These are phyloP conservation scores for Ophion ellenae DNA, from an alignment of 2,888 invertebrate genomes.

Conservation along the genomic window DNA sequence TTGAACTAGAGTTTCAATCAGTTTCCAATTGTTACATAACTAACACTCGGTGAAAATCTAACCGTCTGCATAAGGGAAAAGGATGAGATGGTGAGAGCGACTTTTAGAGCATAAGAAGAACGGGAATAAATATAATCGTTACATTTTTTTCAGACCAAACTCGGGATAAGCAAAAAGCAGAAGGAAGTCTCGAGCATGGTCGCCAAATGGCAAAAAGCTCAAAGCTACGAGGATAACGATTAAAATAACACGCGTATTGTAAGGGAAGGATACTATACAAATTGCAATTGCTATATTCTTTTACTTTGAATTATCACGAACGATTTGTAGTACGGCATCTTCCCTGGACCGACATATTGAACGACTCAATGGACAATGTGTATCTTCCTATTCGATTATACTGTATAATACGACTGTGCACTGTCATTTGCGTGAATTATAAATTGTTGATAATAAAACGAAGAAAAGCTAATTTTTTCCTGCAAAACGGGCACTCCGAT, in stretches of 20 bases:
- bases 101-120: conserved; percentile 6
- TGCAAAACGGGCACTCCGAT: background rate
- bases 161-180: conserved; percentile 88
- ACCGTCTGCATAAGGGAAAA: no score
- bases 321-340: conserved; percentile 18
- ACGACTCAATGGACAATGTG: conserved; percentile 20
- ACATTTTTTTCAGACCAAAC: conserved; percentile 83
- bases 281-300: conserved; percentile 52
- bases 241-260: conserved; percentile 21
- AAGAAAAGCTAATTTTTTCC: background rate
- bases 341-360: conserved; percentile 18
- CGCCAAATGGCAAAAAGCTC: conserved; percentile 90
- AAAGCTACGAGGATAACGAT: conserved; percentile 81
- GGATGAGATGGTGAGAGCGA: background rate
- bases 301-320: conserved; percentile 43
- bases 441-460: conserved; percentile 52
- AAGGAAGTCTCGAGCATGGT: conserved; percentile 89
- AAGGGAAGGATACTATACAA: conserved; percentile 1
- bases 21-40: no score
- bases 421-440: conserved; percentile 38
- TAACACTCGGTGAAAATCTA: no score
- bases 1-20: no score
- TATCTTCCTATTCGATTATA: conserved; percentile 33
- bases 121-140: background rate
- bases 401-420: conserved; percentile 44